Evolutionary conservation across 2,113 vertebrate genomes (phyloP).

Genomic region (Cricetomys ansorgei): DNA sequence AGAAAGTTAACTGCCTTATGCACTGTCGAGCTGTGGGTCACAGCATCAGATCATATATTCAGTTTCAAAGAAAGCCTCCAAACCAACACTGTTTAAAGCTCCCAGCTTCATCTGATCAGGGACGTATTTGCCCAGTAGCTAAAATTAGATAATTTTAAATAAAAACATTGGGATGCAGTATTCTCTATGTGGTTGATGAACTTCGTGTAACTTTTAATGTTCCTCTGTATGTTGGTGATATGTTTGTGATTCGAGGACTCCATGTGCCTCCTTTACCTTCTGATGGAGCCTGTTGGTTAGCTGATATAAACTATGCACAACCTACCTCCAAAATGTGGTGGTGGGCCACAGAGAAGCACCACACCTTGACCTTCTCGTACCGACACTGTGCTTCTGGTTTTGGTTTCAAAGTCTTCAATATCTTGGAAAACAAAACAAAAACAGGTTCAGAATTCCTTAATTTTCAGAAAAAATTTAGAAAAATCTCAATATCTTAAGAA

Average conservation of each 20-base stretch:
- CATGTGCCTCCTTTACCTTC: not conserved
- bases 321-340: slow-evolving; percentile 92
- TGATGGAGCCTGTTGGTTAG: accelerated
- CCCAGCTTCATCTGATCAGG: not conserved
- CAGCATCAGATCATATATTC: not conserved
- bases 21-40: not conserved
- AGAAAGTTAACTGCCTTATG: not conserved
- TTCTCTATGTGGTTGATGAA: accelerated
- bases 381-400: slow-evolving; percentile 88
- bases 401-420: slow-evolving; percentile 92
- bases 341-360: slow-evolving; percentile 92
- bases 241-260: accelerated
- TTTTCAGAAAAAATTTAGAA: not conserved
- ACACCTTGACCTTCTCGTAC: slow-evolving; percentile 94
- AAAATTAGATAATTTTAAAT: not conserved
- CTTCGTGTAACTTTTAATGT: not conserved
- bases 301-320: not conserved
- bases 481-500: not conserved
- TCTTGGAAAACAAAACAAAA: slow-evolving; percentile 85
- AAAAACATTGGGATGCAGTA: not conserved
- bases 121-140: not conserved
- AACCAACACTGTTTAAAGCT: accelerated
- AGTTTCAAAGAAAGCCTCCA: not conserved
- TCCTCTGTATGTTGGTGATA: not conserved
- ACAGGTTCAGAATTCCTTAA: not conserved